phyloP scores from a whole-genome alignment of 2,888 invertebrate species.

The Bellardia bayeri region DNA sequence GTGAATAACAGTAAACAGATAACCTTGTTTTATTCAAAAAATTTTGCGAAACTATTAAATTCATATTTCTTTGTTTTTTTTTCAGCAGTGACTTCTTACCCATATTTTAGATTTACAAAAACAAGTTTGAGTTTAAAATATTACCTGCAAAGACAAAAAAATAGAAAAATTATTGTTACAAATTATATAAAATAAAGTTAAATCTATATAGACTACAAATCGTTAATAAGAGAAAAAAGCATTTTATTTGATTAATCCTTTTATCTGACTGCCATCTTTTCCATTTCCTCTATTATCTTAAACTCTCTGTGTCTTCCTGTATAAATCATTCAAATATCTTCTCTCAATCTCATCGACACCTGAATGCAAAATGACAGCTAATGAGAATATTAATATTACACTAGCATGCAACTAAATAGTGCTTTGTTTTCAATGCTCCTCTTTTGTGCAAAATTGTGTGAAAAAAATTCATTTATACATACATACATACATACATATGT shows the following conservation, averaged over 20 bases:
- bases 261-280: too few species aligned
- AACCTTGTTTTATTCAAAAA: too few species aligned
- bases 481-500: too few species aligned
- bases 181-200: background rate
- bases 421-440: too few species aligned
- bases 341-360: background rate
- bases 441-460: too few species aligned
- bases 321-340: background rate
- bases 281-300: too few species aligned
- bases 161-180: background rate
- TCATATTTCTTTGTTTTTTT: background rate
- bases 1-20: too few species aligned
- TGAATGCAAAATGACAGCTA: background rate
- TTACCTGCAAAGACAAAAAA: constrained; percentile 41
- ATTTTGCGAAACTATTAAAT: background rate
- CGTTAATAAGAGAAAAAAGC: background rate
- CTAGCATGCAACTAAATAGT: background rate
- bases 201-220: background rate
- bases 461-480: too few species aligned
- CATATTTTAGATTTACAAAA: background rate
- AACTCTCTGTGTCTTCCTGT: too few species aligned
- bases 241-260: background rate
- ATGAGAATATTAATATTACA: constrained; percentile 11
- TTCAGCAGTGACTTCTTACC: constrained; percentile 8
- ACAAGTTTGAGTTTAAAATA: background rate